Evolutionary conservation across 2,888 invertebrate species (phyloP), one percentile per base, ranked within the genome.

Genomic region (Lingula anatina): DNA sequence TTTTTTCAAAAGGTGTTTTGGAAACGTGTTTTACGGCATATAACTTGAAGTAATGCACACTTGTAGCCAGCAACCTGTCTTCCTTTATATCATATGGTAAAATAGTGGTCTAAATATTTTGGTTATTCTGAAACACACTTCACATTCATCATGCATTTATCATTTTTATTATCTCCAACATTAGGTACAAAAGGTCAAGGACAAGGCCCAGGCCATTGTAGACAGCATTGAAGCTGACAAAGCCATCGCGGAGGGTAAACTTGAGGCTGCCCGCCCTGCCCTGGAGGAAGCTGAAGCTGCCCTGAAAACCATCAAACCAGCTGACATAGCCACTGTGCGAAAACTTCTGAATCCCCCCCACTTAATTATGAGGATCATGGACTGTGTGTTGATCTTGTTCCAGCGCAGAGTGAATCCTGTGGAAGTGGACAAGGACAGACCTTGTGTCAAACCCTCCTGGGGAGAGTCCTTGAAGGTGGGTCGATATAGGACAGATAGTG

Each of bases 231-330:
- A 65, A 27, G 60, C 53, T 24, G 75, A 76, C 56, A 75, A 73
- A 51, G 57, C 50, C 25, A 62, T 75, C 24, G 77, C 77, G 4
- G 71, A 70, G 52, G 66, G 59, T 43, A 77, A 77, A 51, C 57
- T 77, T 23, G 75, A 75, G 53, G 70, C 68, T 4, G 75, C 76
- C 20, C 56, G 69, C 31, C 76, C 76, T 15, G 77, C 77, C 7
- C 58, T 78, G 26, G 72, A 76, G 53, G 77, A 75, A 46, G 78
- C 78, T 9, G 76, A 78, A 55, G 71, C 68, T 24, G 78, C 77
- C 15, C 63, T 78, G 40, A 75, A 90, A 56, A 78, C 77, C 23
- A 78, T 78, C 53, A 77, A 75, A 54, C 73, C 72, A 3, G 65
- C 73, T 25, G 76, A 77, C 62, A 77, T 77, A 43, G 66, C 76